Conservation (phyloP, 37 sponge, comb jelly and placozoan species). For the Bolinopsis microptera region DNA sequence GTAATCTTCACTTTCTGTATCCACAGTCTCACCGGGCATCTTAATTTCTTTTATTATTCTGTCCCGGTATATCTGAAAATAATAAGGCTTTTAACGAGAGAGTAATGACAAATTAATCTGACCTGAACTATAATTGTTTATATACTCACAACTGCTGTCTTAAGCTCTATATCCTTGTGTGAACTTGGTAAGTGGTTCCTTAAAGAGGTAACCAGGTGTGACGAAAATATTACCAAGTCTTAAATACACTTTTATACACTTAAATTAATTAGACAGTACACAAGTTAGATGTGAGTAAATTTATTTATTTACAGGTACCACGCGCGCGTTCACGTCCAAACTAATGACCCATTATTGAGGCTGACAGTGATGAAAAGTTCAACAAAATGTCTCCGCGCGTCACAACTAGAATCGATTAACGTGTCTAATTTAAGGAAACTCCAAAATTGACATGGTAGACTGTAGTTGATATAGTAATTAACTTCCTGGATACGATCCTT, state of each 20-base stretch:
- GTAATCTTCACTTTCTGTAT: slow-evolving; percentile 23
- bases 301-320: too few species aligned
- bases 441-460: not conserved
- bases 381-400: not conserved
- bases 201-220: too few species aligned
- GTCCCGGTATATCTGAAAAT: slow-evolving; percentile 47
- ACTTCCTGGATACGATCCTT: not conserved
- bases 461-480: too few species aligned
- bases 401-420: not conserved
- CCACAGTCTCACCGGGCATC: slow-evolving; percentile 26
- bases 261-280: too few species aligned
- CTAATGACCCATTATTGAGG: not conserved
- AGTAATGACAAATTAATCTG: not conserved
- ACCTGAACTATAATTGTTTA: too few species aligned
- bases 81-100: not conserved
- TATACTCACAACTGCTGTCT: too few species aligned
- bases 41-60: not conserved
- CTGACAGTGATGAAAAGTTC: not conserved
- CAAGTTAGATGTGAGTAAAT: too few species aligned
- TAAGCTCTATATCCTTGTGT: too few species aligned
- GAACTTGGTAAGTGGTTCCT: too few species aligned
- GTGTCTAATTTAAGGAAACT: too few species aligned
- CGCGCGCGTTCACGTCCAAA: not conserved
- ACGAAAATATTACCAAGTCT: too few species aligned
- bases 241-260: too few species aligned